Base-by-base conservation (phyloP, 2,888 invertebrate genomes). In the Aradus depressus region DNA sequence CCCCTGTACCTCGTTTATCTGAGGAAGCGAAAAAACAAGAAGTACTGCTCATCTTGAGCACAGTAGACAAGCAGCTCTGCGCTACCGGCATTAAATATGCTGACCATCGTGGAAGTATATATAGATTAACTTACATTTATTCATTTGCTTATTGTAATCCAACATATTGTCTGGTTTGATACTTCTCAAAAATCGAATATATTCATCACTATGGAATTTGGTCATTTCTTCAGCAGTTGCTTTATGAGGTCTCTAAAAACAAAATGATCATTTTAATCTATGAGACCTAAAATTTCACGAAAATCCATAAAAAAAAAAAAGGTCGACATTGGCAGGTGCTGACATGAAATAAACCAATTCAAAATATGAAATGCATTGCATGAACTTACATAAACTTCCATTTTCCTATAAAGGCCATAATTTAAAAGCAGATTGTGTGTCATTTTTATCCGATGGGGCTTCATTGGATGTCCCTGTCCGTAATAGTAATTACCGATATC, bases 401-500 rank as follows among this genome's bases (percentile, higher is more conserved):
- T 96, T 77, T 97, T 97, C 59, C 96, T 77, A 68, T 98, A 98
- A 21, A 98, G 76, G 50, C 98, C 98, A 80, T 99, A 98, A 70
- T 97, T 98, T 14, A 99, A 73, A 28, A 99, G 76, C 58, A 98
- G 78, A 75, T 97, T 97, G 68, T 98, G 98, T 4, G 97, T 95
- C 97, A 98, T 98, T 67, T 97, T 85, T 79, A 98, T 97, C 60
- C 98, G 84, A 69, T 98, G 97, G 2, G 98, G 98, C 69, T 99
- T 99, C 98, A 99, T 98, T 22, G 97, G 97, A 75, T 99, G 98
- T 6, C 97, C 97, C 70, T 97, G 97, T 14, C 97, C 97, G 82
- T 98, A 98, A 68, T 98, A 97, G 68, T 96, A 98, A 71, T 98
- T 98, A 14, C 97, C 97, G 65, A 98, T 95, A 70, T 97, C 96